Evolutionary conservation across 2,797 vertebrate species (phyloP), one percentile per base, ranked within the genome.

Genomic region (Lerista edwardsae): DNA sequence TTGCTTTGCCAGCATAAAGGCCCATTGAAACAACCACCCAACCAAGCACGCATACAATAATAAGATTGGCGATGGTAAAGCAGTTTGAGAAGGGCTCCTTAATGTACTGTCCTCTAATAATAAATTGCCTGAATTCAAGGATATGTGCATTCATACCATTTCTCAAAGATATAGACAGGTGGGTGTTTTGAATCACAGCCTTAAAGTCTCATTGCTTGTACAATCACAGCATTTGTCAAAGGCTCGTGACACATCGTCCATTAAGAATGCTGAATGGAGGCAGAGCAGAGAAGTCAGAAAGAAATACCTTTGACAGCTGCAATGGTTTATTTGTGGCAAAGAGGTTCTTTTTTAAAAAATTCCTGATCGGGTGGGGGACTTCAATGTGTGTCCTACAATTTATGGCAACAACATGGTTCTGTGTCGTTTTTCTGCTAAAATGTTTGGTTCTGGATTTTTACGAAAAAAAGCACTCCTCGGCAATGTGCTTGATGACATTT

Each of bases 321-420:
- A 85, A 39, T 87, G 84, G 89, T 92, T 93, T 92, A 86, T 2
- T 94, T 92, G 90, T 90, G 82, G 79, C 80, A 89, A 86, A 77
- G 69, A 82, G 31, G 2, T 87, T 80, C 83, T 82, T 89, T 77
- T 72, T 27, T 55, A 6, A 6, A 1, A 23, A 6, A 84, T 67
- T 86, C 83, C 90, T 89, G 44, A 44, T 36, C 9, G 36, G 39
- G 29, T 61, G 36, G 25, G 8, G 23, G 27, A 59, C 68, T 71
- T 87, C 85, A 78, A 89, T 91, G 79, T 88, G 77, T 88, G 84
- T 87, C 88, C 89, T 87, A 84, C 72, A 88, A 85, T 51, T 27
- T 57, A 3, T 36, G 67, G 0, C 2, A 67, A 80, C 9, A 78
- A 7, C 21, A 14, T 1, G 15, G 51, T 80, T 29, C 41, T 79